Evolutionary conservation across 2,113 vertebrate genomes (phyloP).

Genomic region (Nothoprocta perdicaria): DNA sequence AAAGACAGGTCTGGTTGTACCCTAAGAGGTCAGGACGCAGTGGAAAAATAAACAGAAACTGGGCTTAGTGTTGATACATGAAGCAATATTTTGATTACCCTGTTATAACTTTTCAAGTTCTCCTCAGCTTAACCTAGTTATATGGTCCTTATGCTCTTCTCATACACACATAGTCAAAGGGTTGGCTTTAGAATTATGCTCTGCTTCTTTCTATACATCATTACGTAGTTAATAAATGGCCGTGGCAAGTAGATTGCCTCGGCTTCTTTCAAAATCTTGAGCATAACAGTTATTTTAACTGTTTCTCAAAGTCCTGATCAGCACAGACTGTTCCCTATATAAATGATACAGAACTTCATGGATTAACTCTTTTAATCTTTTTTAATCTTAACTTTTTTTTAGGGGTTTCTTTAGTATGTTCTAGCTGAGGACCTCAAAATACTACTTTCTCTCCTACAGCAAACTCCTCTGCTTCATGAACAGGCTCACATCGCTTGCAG

Average conservation of each 20-base stretch:
- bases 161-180: not conserved
- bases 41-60: conserved; percentile 21
- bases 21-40: not conserved
- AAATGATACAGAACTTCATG: not conserved
- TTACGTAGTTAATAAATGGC: not conserved
- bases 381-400: not conserved
- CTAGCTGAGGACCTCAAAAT: not conserved
- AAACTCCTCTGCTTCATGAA: not conserved
- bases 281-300: not conserved
- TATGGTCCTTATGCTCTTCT: not conserved
- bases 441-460: not conserved
- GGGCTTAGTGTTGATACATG: not conserved
- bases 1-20: not conserved
- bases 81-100: not conserved
- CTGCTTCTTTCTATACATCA: not conserved
- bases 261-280: not conserved
- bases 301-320: not conserved
- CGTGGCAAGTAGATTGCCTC: not conserved
- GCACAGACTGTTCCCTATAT: not conserved
- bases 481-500: not conserved
- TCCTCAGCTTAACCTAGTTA: not conserved
- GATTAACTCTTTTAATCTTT: not conserved
- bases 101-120: not conserved
- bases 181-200: not conserved
- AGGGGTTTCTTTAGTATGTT: not conserved